Percentiles rank a stretch among this genome's conserved stretches.
These are phyloP conservation scores for Synergus itoensis DNA, from an alignment of 2,888 invertebrate genomes.

Conservation along the genomic window DNA sequence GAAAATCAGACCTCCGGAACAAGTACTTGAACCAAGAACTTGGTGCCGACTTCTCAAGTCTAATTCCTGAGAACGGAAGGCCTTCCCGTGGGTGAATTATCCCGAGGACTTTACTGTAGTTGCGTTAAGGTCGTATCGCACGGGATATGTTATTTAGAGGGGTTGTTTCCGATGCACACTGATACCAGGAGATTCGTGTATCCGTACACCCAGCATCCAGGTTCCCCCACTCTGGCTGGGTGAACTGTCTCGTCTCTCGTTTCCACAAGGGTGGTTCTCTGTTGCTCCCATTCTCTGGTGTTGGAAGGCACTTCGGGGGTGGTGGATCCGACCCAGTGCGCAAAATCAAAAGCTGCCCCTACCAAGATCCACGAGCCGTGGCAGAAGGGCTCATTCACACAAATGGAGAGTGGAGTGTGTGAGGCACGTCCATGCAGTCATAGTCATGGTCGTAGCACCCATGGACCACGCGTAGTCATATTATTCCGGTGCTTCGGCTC, in stretches of 20 bases:
- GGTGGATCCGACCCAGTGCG: conserved; percentile 59
- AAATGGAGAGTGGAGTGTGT: conserved; percentile 45
- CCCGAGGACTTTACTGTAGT: conserved; percentile 47
- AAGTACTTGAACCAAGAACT: neutral
- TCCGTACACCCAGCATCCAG: conserved; percentile 62
- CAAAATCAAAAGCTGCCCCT: conserved; percentile 57
- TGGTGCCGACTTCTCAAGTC: neutral
- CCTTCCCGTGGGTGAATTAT: conserved; percentile 41
- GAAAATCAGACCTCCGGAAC: neutral
- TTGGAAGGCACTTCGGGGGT: conserved; percentile 41
- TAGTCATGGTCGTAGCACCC: conserved; percentile 48
- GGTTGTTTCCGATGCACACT: conserved; percentile 65
- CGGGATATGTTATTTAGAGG: conserved; percentile 61
- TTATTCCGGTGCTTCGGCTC: conserved; percentile 48
- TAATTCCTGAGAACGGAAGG: neutral
- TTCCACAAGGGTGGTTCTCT: conserved; percentile 37
- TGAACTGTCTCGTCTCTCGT: conserved; percentile 47
- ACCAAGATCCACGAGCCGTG: conserved; percentile 46
- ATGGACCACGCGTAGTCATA: conserved; percentile 46
- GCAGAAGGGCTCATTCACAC: conserved; percentile 52
- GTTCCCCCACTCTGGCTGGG: conserved; percentile 60
- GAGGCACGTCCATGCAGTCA: conserved; percentile 31
- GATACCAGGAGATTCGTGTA: conserved; percentile 59
- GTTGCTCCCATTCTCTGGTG: conserved; percentile 22
- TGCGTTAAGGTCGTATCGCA: conserved; percentile 55